Evolutionary conservation across 2,113 vertebrate genomes (phyloP), one percentile per base, ranked within the genome.

Genomic region (Ginglymostoma cirratum): DNA sequence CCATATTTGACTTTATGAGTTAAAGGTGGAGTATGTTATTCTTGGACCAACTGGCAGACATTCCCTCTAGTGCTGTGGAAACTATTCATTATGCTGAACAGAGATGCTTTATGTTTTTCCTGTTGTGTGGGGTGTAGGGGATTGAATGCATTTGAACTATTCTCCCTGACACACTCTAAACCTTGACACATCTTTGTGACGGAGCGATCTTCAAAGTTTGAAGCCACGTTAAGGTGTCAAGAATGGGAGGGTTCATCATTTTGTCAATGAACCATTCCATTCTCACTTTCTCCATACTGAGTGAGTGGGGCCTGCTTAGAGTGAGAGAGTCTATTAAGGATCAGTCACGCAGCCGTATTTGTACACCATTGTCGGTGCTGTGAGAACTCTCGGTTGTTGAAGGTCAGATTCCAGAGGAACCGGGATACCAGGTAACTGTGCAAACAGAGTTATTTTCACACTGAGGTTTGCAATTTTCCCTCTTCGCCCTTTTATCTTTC

Each of bases 21-120:
- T 95, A 48, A 69, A 52, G 69, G 94, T 95, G 69, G 94, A 42
- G 42, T 42, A 70, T 95, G 94, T 95, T 95, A 70, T 95, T 95
- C 42, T 76, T 95, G 94, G 94, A n/a, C 8, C 92, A 94, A 23
- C 12, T 7, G 19, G 23, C 65, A 23, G 65, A 48, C 14, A 45
- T 30, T 48, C 67, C 93, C 24, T 5, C 27, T 34, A 48, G 45
- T 94, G 92, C 2, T 45, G 42, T 95, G 94, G 69, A 95, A 72
- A 52, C 38, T 67, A 70, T 94, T 94, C 65, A 70, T 69, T 70
- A 70, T 17, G 2, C 61, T 30, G 24, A 95, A 76, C 34, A 3
- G n/a, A 95, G 69, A 24, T 72, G 65, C 19, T 14, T 95, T 95
- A 48, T 15, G 89, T 24, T 70, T 95, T 70, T 70, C 42, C 21